phyloP scores from a whole-genome alignment of 1,140 invertebrate genomes.

The Drosophila lacertosa region DNA sequence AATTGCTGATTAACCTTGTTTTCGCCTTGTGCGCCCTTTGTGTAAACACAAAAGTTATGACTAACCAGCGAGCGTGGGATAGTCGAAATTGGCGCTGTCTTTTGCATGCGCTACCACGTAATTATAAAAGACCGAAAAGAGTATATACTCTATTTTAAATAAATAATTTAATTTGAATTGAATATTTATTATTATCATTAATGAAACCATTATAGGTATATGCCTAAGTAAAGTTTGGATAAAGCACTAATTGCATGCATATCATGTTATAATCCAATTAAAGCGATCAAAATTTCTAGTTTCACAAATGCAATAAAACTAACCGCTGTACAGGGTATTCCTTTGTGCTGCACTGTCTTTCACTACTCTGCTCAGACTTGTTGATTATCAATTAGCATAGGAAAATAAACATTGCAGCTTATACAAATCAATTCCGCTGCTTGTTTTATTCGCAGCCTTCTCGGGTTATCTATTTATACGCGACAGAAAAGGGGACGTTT shows the following conservation, averaged over 20 bases:
- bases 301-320: too few relatives aligned
- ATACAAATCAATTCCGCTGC: conserved; percentile 17
- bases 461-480: conserved; percentile 9
- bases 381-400: conserved; percentile 41
- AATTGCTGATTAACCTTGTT: conserved; percentile 43
- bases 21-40: conserved; percentile 24
- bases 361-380: conserved; percentile 10
- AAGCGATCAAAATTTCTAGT: too few relatives aligned
- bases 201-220: too few relatives aligned
- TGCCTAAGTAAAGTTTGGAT: too few relatives aligned
- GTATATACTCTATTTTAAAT: too few relatives aligned
- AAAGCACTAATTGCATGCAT: too few relatives aligned
- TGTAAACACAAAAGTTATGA: conserved; percentile 22
- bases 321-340: conserved; percentile 26
- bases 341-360: too few relatives aligned
- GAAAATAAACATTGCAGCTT: conserved; percentile 16
- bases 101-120: not conserved
- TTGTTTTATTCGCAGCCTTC: conserved; percentile 2
- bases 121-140: not conserved
- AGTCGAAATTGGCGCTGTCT: not conserved
- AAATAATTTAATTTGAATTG: too few relatives aligned
- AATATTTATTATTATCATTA: too few relatives aligned
- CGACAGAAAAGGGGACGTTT: conserved; percentile 1
- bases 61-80: not conserved
- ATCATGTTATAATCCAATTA: too few relatives aligned